Evolutionary conservation across 2,888 invertebrate genomes (phyloP).

Genomic region (Linnaemya tessellans): DNA sequence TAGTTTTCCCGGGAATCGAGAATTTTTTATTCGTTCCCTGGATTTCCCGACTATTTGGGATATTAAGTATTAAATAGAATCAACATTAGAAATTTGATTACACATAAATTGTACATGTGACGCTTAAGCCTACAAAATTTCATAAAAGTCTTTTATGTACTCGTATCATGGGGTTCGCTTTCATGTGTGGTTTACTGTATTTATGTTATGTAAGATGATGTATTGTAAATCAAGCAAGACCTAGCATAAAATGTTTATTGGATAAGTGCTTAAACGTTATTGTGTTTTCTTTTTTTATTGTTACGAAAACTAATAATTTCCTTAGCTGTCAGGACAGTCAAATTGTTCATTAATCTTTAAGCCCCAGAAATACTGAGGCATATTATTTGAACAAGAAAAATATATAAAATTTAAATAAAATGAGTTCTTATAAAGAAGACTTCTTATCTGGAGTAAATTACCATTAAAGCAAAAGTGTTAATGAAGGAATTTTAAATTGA

Average conservation of each 20-base stretch:
- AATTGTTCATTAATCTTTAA: slow-evolving; percentile 38
- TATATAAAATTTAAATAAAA: neutral
- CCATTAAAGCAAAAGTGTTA: neutral
- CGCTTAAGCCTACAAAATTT: no score
- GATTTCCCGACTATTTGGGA: no score
- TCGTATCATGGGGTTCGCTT: no score
- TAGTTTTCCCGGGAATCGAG: no score
- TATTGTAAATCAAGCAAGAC: no score
- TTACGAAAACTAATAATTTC: slow-evolving; percentile 20
- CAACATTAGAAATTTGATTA: no score
- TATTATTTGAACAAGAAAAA: slow-evolving; percentile 13
- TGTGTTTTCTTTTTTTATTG: neutral
- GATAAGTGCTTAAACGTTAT: neutral
- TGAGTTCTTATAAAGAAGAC: neutral
- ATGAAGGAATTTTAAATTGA: neutral
- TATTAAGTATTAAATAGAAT: no score
- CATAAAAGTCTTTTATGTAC: no score
- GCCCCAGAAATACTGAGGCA: neutral
- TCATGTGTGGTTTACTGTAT: no score
- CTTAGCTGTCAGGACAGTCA: slow-evolving; percentile 32
- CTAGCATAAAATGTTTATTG: neutral
- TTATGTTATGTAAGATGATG: no score
- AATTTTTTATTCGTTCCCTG: no score
- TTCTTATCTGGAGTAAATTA: neutral
- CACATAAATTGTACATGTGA: no score